Base-by-base conservation (phyloP, 2,888 invertebrate species). In the Prosapia bicincta region DNA sequence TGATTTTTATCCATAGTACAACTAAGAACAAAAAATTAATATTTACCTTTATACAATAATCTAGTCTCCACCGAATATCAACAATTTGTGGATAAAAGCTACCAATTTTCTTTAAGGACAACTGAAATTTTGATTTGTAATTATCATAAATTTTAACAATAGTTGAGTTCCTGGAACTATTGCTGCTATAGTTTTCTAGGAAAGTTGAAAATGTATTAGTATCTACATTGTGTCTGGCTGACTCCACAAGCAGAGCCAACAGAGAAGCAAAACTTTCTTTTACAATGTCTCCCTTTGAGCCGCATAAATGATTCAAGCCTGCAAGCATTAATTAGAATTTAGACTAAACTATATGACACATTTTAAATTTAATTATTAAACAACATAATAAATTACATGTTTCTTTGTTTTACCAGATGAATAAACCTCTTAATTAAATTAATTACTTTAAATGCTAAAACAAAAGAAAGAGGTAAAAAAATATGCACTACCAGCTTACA, bases 191-290 rank as follows among this genome's bases (percentile, higher is more conserved):
- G 20, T 71, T 71, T 68, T 76, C 76, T n/a, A 76, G 67, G 2
- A 71, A 68, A 68, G 74, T 24, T 13, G 30, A 67, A 26, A 76
- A 30, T 13, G 32, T 38, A 23, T 74, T 74, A 7, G 66, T 28
- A 24, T 76, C 76, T 23, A 74, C 23, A 65, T 70, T 38, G n/a
- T 74, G 74, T 24, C 76, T 69, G 10, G 76, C 65, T 24, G 76
- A 74, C 74, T 76, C 76, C 15, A 76, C 76, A 28, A 76, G 26
- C 30, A 76, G 38, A 26, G 71, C 71, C 9, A 76, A 71, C 23
- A 76, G 54, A 1, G 76, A 66, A 20, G 76, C 73, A 68, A 74
- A 76, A 54, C 76, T 54, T 74, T 76, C 76, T 30, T 76, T 76
- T 15, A 74, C 71, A 43, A 76, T 67, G 25, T 76, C 76, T 15